Base-by-base conservation (phyloP, 1,140 invertebrate species). In the Anastatus disparis region DNA sequence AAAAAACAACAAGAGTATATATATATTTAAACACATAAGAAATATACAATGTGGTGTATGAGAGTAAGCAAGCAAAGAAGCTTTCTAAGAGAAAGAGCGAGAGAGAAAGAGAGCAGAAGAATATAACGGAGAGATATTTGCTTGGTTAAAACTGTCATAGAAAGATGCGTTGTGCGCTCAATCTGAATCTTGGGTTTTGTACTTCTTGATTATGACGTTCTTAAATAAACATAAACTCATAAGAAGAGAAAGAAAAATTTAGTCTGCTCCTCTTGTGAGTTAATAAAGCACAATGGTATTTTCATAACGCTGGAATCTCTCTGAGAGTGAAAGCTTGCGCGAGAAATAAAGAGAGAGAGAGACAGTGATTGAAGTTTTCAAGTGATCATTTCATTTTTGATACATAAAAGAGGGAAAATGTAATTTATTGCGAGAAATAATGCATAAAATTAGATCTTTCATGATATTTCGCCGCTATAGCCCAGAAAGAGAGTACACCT, bases 231-330 rank as follows among this genome's bases (percentile, higher is more conserved):
- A n/a, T 53, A 53, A 38, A 2, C 22, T 20, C n/a, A 48, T 48
- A 48, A 20, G 22, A n/a, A n/a, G n/a, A n/a, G n/a, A n/a, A n/a
- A n/a, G 44, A 1, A 27, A 15, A 24, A 12, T 17, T n/a, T 24
- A 42, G 31, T 61, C 17, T 15, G 22, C 35, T 26, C 24, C 10
- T 4, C 13, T 56, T 1, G n/a, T n/a, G 20, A 1, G 31, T 24
- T 64, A 64, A 52, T 64, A 52, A 64, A 52, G 62, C 42, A 53
- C 48, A 52, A 40, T 50, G 61, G 17, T 48, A 64, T 53, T 63
- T 63, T 63, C 26, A 59, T 42, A 59, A 22, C 38, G 12, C 13
- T 10, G 40, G 24, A 42, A 59, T 13, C 15, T 13, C 12, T n/a
- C 24, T 10, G 59, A 31, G 1, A 35, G 31, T 6, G 31, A 35